Evolutionary conservation across 2,888 invertebrate species (phyloP).

Genomic region (Campoplex nolae): DNA sequence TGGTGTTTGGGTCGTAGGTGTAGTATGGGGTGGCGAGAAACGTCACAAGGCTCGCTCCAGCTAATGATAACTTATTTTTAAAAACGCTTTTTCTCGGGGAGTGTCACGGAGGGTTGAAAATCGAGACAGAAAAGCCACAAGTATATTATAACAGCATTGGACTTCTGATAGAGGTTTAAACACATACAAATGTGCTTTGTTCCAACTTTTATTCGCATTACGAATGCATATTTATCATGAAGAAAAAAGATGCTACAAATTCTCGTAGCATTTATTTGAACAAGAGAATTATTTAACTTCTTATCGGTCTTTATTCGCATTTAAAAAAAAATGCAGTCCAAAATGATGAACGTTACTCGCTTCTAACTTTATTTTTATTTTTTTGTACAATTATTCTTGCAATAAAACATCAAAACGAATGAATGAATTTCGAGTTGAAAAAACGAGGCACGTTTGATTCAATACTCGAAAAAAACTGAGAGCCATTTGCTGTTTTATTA

Average conservation of each 20-base stretch:
- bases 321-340: not conserved
- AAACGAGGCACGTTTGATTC: not conserved
- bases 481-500: not conserved
- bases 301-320: not conserved
- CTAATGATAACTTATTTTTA: conserved; percentile 72
- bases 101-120: conserved; percentile 6
- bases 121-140: conserved; percentile 1
- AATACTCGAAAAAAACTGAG: not conserved
- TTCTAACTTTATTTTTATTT: not conserved
- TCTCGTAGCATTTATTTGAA: not conserved
- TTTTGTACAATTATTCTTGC: not conserved
- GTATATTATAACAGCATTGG: not conserved
- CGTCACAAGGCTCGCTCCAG: conserved; percentile 32
- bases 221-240: not conserved
- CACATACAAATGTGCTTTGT: not conserved
- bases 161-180: not conserved
- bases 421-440: not conserved
- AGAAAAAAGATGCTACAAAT: not conserved
- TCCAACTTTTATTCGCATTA: not conserved
- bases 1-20: not conserved
- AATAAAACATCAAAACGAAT: not conserved
- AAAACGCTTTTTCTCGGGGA: conserved; percentile 49
- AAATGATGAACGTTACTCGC: not conserved
- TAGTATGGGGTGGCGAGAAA: conserved; percentile 3
- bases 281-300: not conserved